These are phyloP conservation scores for Dendrolimus houi DNA, from an alignment of 2,888 invertebrate species.

Conservation along the genomic window DNA sequence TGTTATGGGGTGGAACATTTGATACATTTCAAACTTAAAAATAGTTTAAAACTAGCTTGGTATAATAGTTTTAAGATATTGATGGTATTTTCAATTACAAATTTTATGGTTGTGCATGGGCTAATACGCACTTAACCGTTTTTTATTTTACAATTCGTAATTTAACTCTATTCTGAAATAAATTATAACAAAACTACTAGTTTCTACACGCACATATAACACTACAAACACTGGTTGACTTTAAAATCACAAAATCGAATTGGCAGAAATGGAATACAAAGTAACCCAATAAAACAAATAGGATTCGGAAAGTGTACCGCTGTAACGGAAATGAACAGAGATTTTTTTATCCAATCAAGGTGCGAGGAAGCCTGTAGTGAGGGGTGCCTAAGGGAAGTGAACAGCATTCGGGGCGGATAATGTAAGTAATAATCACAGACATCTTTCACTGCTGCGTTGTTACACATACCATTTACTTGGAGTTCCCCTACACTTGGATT, in stretches of 20 bases:
- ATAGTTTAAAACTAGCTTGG: too few relatives aligned
- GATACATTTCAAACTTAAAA: too few relatives aligned
- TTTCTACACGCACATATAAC: neutral
- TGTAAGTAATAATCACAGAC: conserved; percentile 61
- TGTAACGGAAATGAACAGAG: conserved; percentile 3
- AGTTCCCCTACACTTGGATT: conserved; percentile 33
- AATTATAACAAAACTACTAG: too few relatives aligned
- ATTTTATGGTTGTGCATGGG: too few relatives aligned
- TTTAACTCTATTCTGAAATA: too few relatives aligned
- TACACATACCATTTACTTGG: conserved; percentile 43
- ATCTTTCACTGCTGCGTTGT: conserved; percentile 49
- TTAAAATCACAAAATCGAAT: too few relatives aligned
- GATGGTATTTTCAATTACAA: too few relatives aligned
- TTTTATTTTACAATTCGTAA: too few relatives aligned
- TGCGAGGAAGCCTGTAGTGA: conserved; percentile 18
- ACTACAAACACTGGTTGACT: neutral
- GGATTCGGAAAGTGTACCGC: neutral
- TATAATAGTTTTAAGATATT: too few relatives aligned
- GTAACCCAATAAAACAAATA: neutral
- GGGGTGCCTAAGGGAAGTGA: conserved; percentile 28
- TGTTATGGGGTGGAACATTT: too few relatives aligned
- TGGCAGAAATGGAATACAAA: too few relatives aligned
- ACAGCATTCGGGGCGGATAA: conserved; percentile 42
- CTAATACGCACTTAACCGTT: too few relatives aligned
- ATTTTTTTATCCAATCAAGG: conserved; percentile 35